phyloP scores from a whole-genome alignment of 2,888 invertebrate species.

The Epicampocera succincta region DNA sequence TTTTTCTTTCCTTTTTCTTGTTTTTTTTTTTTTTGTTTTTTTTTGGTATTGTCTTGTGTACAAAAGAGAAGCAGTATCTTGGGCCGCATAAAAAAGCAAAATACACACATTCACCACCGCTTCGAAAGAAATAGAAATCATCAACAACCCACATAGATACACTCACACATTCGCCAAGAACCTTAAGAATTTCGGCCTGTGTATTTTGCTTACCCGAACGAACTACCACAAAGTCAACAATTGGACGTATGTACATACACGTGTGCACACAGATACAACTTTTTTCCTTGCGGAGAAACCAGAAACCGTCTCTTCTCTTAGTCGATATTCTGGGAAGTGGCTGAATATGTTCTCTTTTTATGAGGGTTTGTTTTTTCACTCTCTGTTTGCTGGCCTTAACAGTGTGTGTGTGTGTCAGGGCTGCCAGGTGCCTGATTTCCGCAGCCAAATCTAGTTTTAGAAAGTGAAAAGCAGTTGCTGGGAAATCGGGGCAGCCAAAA shows the following conservation, averaged over 20 bases:
- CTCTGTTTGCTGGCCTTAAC: background rate
- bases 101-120: slow-evolving; percentile 58
- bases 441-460: too few relatives aligned
- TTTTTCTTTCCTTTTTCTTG: too few relatives aligned
- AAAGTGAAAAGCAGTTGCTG: too few relatives aligned
- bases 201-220: slow-evolving; percentile 47
- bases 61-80: slow-evolving; percentile 41
- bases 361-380: background rate
- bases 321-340: slow-evolving; percentile 69
- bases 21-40: too few relatives aligned
- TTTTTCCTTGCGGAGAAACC: slow-evolving; percentile 37
- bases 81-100: slow-evolving; percentile 57
- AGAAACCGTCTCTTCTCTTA: slow-evolving; percentile 35
- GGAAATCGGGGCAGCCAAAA: too few relatives aligned
- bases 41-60: slow-evolving; percentile 28
- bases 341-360: slow-evolving; percentile 59
- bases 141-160: slow-evolving; percentile 45
- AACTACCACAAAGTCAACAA: slow-evolving; percentile 26
- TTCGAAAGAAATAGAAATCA: slow-evolving; percentile 51
- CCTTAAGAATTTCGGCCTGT: slow-evolving; percentile 51
- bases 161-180: slow-evolving; percentile 1
- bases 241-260: too few relatives aligned
- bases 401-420: too few relatives aligned
- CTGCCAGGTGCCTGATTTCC: too few relatives aligned
- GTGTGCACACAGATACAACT: slow-evolving; percentile 27